Evolutionary conservation across 2,797 vertebrate genomes (phyloP), one percentile per base, ranked within the genome.

Genomic region (Gymnothorax reevesii): DNA sequence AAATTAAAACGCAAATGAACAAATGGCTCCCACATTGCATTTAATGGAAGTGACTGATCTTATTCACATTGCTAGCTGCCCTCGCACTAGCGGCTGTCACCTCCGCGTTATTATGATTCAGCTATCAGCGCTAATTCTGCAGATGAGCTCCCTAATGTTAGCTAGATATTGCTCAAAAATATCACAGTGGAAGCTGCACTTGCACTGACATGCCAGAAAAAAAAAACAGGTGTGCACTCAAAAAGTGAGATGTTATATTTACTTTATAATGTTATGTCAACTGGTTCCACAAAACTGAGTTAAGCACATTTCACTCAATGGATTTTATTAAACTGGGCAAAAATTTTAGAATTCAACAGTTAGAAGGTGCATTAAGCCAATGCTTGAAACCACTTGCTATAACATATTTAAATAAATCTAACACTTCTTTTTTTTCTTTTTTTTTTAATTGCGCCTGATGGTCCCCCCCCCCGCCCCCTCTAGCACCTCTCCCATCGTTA

Each of bases 41-140:
- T 25, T 15, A 42, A 42, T 42, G 12, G 20, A 79, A 27, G 71
- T 64, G 86, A 55, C 86, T 57, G 22, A 84, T 57, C 25, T 80
- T 12, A 7, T 84, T 79, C 57, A 73, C 0, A 66, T 84, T 54
- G 60, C 83, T 83, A 80, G 83, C 60, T 82, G 85, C 85, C 80
- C 57, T 52, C 69, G 60, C 42, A 22, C 84, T 57, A 33, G 71
- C 86, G 59, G 83, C 52, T 75, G 3, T 52, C 25, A 25, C 52
- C 9, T 57, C 59, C 10, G 80, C 27, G 54, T 79, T 60, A n/a
- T 84, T 59, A 79, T 33, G 71, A 52, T 49, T 57, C 17, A 13
- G 59, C 86, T 84, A 33, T 84, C 73, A 80, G 25, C 55, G 62
- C 75, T 20, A 49, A 69, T 66, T 13, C 75, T 1, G n/a, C 84